phyloP scores from a whole-genome alignment of 1,140 invertebrate species.

The Pseudomyrmex pallidus region DNA sequence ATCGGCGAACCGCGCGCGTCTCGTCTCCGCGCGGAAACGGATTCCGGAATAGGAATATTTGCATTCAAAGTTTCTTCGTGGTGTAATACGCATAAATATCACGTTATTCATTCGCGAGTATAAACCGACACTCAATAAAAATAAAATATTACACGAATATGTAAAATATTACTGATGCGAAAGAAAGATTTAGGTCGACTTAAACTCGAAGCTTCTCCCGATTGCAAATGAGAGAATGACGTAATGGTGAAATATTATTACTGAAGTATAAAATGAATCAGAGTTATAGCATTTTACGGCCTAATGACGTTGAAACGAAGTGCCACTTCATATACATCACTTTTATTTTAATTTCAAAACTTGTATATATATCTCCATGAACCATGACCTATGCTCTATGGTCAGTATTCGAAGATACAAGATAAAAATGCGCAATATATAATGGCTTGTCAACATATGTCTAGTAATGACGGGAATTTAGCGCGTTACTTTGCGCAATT shows the following conservation, averaged over 20 bases:
- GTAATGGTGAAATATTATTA: slow-evolving; percentile 45
- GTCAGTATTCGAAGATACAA: not conserved
- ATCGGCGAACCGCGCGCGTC: not conserved
- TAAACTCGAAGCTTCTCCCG: slow-evolving; percentile 28
- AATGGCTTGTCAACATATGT: no score
- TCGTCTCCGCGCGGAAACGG: slow-evolving; percentile 11
- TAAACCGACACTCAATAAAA: slow-evolving; percentile 33
- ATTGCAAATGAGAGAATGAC: slow-evolving; percentile 46
- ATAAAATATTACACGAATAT: slow-evolving; percentile 59
- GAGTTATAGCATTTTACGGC: slow-evolving; percentile 5
- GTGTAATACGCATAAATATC: slow-evolving; percentile 54
- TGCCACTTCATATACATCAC: not conserved
- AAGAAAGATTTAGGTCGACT: slow-evolving; percentile 54
- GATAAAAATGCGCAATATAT: not conserved
- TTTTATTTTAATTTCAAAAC: slow-evolving; percentile 35
- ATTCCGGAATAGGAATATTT: slow-evolving; percentile 29
- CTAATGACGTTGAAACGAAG: not conserved
- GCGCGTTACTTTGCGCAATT: not conserved
- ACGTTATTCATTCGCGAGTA: slow-evolving; percentile 37
- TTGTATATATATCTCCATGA: not conserved
- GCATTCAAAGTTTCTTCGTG: slow-evolving; percentile 34
- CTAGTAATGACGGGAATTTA: not conserved
- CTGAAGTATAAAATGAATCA: slow-evolving; percentile 38
- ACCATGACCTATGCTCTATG: slow-evolving; percentile 39
- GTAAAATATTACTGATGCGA: slow-evolving; percentile 46